Evolutionary conservation across 2,113 vertebrate genomes (phyloP), one percentile per base, ranked within the genome.

Genomic region (Syngnathoides biaculeatus): DNA sequence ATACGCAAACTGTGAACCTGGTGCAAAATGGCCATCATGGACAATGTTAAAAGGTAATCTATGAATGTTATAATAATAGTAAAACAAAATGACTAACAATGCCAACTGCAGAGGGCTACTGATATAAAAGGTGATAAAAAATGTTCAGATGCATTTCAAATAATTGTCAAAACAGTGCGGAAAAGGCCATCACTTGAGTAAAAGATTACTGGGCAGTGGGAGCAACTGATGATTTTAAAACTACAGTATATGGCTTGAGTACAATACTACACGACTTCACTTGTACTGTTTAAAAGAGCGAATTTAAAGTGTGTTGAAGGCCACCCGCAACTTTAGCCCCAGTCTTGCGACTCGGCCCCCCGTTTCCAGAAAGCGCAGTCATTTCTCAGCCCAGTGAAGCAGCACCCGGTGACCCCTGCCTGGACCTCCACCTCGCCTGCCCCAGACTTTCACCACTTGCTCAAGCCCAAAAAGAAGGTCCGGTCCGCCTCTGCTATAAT

Each of bases 341-440:
- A 59, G 75, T 74, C 82, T 43, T 86, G 81, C 83, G 87, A 89
- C 80, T 89, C 79, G 75, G 79, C 86, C 85, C 86, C 80, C 80
- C 71, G 75, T 82, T 87, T 89, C 79, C 86, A 86, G 83, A 83
- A 82, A 89, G 84, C 78, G 60, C 78, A 84, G 87, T 88, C 80
- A 91, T 89, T 91, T 90, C 83, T 86, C 86, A 90, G 90, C 88
- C 87, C 89, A 90, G 76, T 89, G 86, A 86, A 91, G 88, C 87
- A 87, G 77, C 73, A 84, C 86, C 82, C 82, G 53, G 78, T 89
- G 90, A 91, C 88, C 87, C 55, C 81, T 86, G 85, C 77, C 86
- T 86, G 62, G 81, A 86, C 89, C 80, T 76, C 81, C 42, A 69
- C 85, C 77, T 83, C 79, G 64, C 76, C 80, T 80, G 75, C 69